These are phyloP conservation scores for Cloeon dipterum DNA, from an alignment of 2,888 invertebrate genomes.

Conservation along the genomic window DNA sequence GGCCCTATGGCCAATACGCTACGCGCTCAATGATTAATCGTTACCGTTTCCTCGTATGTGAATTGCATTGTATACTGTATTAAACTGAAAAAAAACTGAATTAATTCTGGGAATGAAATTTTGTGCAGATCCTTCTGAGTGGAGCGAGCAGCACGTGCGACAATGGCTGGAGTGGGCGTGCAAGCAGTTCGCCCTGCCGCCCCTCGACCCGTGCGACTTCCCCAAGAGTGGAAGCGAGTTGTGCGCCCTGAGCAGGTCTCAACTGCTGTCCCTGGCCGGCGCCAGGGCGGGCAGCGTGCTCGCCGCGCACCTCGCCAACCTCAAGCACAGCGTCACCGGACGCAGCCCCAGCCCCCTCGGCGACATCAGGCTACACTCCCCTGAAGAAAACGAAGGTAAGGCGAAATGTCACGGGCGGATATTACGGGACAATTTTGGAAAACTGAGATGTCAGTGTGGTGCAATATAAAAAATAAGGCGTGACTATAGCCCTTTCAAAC, in stretches of 20 bases:
- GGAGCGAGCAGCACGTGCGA: constrained; percentile 30
- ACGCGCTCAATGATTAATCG: too few species aligned
- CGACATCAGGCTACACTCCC: neutral
- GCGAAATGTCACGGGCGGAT: too few species aligned
- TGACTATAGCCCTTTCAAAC: too few species aligned
- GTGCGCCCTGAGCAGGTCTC: constrained; percentile 32
- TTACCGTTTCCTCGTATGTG: too few species aligned
- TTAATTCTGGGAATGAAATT: too few species aligned
- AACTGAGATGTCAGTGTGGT: too few species aligned
- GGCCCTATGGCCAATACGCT: too few species aligned
- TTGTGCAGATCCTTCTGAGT: constrained; percentile 38
- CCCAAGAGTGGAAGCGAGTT: constrained; percentile 30
- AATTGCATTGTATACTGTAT: too few species aligned
- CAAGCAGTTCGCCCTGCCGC: constrained; percentile 30
- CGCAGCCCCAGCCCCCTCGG: constrained; percentile 24
- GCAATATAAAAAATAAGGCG: too few species aligned
- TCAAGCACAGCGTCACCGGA: constrained; percentile 33
- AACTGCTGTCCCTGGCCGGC: constrained; percentile 30
- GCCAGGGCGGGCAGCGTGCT: constrained; percentile 27
- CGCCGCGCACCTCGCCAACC: constrained; percentile 34
- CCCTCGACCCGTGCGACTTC: constrained; percentile 26
- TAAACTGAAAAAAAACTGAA: too few species aligned
- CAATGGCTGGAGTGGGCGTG: constrained; percentile 38
- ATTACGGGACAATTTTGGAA: too few species aligned
- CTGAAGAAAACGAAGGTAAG: neutral